phyloP scores from a whole-genome alignment of 2,113 vertebrate genomes.

The Strix aluco region DNA sequence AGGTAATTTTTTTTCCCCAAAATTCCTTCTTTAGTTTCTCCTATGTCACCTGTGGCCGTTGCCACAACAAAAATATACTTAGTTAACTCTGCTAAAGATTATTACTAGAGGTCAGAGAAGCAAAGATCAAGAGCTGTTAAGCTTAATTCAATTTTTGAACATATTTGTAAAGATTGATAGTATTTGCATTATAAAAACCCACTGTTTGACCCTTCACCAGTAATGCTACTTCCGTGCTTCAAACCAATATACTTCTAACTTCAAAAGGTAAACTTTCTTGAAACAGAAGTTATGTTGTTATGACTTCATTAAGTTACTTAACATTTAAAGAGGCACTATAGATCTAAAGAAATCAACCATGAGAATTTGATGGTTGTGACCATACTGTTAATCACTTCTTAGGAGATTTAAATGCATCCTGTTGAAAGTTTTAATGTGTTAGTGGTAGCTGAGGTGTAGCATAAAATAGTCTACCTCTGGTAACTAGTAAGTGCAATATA shows the following conservation, averaged over 20 bases:
- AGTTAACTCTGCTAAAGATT: not conserved
- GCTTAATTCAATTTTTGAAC: not conserved
- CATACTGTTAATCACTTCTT: not conserved
- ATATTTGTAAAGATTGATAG: not conserved
- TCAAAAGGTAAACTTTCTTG: not conserved
- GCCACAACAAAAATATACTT: not conserved
- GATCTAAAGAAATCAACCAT: not conserved
- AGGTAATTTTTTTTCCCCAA: not conserved
- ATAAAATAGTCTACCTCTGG: not conserved
- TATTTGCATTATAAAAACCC: not conserved
- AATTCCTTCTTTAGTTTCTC: not conserved
- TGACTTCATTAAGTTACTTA: not conserved
- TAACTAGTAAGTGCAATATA: not conserved
- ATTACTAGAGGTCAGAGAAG: not conserved
- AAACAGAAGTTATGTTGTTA: not conserved
- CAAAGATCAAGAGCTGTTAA: not conserved
- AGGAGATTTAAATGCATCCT: not conserved
- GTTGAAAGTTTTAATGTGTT: not conserved
- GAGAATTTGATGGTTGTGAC: not conserved
- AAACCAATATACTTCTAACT: not conserved
- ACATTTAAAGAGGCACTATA: not conserved
- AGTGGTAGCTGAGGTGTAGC: not conserved
- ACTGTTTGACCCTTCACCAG: not conserved
- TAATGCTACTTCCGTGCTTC: not conserved
- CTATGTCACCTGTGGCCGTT: rapidly evolving